Conservation (phyloP, 2,797 vertebrate genomes). For the Gobionotothen gibberifrons region DNA sequence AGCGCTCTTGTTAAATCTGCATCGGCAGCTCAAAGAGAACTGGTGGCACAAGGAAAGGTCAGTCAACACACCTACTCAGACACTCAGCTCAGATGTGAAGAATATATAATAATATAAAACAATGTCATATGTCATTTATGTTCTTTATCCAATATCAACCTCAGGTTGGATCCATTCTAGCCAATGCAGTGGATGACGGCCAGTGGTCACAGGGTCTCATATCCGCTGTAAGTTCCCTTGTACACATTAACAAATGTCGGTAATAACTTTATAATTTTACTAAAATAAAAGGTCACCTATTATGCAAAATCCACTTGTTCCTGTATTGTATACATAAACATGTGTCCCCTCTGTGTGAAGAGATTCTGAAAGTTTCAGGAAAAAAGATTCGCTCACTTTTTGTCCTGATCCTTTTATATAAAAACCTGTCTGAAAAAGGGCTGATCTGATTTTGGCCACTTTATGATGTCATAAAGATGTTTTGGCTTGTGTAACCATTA, state of each 20-base stretch:
- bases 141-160: constrained; percentile 12
- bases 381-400: too few species aligned
- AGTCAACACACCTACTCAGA: constrained; percentile 58
- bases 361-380: too few species aligned
- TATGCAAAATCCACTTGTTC: too few species aligned
- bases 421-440: too few species aligned
- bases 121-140: neutral
- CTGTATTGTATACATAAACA: too few species aligned
- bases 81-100: neutral
- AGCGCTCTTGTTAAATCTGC: constrained; percentile 98
- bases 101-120: neutral
- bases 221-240: constrained; percentile 90
- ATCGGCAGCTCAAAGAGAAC: constrained; percentile 97
- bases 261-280: neutral
- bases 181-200: constrained; percentile 97
- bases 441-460: too few species aligned
- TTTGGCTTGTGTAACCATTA: too few species aligned
- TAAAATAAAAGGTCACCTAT: neutral
- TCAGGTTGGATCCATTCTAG: constrained; percentile 95
- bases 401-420: too few species aligned
- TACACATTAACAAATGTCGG: neutral
- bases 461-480: too few species aligned
- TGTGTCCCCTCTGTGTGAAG: too few species aligned
- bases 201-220: constrained; percentile 99
- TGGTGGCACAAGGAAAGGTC: constrained; percentile 98